Evolutionary conservation across 2,113 vertebrate genomes (phyloP).

Genomic region (Hemiprocne comata): DNA sequence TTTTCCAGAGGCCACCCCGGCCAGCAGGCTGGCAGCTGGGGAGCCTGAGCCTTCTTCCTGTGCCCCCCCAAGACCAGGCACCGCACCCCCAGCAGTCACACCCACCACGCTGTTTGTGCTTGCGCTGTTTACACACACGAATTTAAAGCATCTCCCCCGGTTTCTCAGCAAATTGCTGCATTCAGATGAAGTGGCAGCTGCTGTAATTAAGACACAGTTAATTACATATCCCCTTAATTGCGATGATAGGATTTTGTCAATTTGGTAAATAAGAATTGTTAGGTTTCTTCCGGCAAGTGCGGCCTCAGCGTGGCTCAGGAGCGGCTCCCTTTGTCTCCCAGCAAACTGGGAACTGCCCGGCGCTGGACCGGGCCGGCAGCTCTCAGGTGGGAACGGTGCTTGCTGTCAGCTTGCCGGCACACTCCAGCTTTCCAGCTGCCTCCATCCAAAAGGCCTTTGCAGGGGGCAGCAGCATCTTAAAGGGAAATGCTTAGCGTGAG

Average conservation of each 20-base stretch:
- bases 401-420: background rate
- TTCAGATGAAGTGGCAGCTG: conserved; percentile 82
- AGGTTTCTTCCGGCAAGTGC: conserved; percentile 71
- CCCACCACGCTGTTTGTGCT: conserved; percentile 32
- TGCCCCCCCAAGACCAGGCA: background rate
- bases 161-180: conserved; percentile 78
- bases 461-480: background rate
- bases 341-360: background rate
- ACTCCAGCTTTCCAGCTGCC: background rate
- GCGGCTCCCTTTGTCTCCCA: background rate
- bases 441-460: fast-evolving
- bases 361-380: fast-evolving
- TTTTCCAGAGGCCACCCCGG: background rate
- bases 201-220: conserved; percentile 84
- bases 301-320: background rate
- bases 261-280: conserved; percentile 82
- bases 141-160: conserved; percentile 73
- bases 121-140: conserved; percentile 75
- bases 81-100: background rate
- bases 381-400: background rate
- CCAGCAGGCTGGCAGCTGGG: fast-evolving
- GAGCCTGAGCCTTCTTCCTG: fast-evolving
- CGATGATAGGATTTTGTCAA: conserved; percentile 81
- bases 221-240: conserved; percentile 83
- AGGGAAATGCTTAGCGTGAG: fast-evolving